phyloP scores from a whole-genome alignment of 2,888 invertebrate species.

The Tricholauxania praeusta region DNA sequence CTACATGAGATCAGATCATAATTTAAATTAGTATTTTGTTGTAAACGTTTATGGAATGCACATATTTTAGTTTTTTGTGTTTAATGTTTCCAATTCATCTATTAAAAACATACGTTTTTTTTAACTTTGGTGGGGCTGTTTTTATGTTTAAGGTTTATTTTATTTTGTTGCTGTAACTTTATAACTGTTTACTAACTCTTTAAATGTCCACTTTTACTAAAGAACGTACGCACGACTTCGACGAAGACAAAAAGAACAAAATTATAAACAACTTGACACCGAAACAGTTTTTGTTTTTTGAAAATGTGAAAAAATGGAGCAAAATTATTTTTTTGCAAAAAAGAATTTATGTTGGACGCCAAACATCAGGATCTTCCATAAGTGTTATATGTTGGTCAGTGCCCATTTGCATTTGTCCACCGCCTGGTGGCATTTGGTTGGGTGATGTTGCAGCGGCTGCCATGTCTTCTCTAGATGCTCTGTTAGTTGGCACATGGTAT shows the following conservation, averaged over 20 bases:
- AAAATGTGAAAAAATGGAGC: slow-evolving; percentile 20
- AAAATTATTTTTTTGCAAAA: slow-evolving; percentile 7
- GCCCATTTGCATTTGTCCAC: slow-evolving; percentile 66
- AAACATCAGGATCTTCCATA: slow-evolving; percentile 93
- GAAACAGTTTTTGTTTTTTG: background rate
- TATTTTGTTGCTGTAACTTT: slow-evolving; percentile 37
- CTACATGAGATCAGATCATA: slow-evolving; percentile 17
- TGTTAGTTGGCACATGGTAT: slow-evolving; percentile 57
- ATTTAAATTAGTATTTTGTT: background rate
- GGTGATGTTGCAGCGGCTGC: slow-evolving; percentile 81
- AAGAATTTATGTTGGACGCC: slow-evolving; percentile 87
- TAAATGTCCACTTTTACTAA: background rate
- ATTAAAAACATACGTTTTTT: slow-evolving; percentile 14
- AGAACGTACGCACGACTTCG: background rate
- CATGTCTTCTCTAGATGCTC: slow-evolving; percentile 88
- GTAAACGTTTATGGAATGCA: background rate
- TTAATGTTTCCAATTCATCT: slow-evolving; percentile 40
- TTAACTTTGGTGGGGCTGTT: slow-evolving; percentile 20
- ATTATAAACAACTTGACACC: slow-evolving; percentile 7
- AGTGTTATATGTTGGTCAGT: slow-evolving; percentile 80
- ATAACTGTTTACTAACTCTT: slow-evolving; percentile 25
- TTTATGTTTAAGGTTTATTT: slow-evolving; percentile 35
- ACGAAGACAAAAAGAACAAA: background rate
- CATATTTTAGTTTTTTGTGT: slow-evolving; percentile 21
- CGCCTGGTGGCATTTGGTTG: slow-evolving; percentile 74